Evolutionary conservation across 2,888 invertebrate genomes (phyloP).

Genomic region (Nomada hirtipes): DNA sequence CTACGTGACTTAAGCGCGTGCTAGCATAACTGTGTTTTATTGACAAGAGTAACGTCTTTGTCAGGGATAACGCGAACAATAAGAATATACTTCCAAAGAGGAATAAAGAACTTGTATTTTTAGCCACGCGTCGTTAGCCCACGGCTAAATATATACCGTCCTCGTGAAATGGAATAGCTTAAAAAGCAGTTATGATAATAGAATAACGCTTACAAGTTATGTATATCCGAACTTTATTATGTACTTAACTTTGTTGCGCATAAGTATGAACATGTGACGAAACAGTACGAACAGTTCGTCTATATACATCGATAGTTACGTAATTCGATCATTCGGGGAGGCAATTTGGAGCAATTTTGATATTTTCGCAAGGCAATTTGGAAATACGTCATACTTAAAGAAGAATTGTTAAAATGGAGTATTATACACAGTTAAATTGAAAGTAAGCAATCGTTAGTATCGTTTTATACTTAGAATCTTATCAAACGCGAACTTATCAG

Average conservation of each 20-base stretch:
- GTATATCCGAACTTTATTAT: conserved; percentile 6
- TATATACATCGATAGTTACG: conserved; percentile 54
- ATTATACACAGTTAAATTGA: neutral
- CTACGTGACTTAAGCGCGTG: neutral
- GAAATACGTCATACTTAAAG: neutral
- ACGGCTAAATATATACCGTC: neutral
- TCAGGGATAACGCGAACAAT: neutral
- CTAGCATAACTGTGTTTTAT: neutral
- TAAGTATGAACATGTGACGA: conserved; percentile 24
- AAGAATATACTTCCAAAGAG: too few relatives aligned
- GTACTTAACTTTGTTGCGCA: conserved; percentile 1
- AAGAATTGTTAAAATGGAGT: neutral
- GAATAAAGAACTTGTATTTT: too few relatives aligned
- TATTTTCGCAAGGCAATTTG: neutral
- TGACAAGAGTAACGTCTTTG: neutral
- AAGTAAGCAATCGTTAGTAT: neutral
- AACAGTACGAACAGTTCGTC: conserved; percentile 18
- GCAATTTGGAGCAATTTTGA: conserved; percentile 1
- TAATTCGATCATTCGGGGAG: conserved; percentile 46
- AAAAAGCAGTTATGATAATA: conserved; percentile 2
- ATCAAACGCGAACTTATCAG: neutral
- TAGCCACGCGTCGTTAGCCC: too few relatives aligned
- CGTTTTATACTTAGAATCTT: neutral
- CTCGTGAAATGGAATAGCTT: neutral
- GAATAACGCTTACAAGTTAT: neutral